Conservation (phyloP, 2,888 invertebrate species). For the Urechis unicinctus region DNA sequence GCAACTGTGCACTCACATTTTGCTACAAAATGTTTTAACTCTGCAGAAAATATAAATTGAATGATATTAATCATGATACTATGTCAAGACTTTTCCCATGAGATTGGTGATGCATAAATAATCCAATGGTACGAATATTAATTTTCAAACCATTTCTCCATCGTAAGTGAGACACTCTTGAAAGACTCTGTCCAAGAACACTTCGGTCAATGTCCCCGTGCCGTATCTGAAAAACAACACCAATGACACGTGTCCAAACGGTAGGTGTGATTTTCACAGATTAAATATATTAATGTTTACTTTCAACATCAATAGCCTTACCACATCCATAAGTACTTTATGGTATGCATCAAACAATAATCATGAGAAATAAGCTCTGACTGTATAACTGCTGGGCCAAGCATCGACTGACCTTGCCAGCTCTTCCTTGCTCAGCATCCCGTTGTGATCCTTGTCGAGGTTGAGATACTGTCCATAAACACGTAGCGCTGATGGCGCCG, state of each 20-base stretch:
- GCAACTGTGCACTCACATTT: too few species aligned
- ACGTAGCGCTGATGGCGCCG: slow-evolving; percentile 61
- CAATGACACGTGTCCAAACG: too few species aligned
- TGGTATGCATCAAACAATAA: background rate
- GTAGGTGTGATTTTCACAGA: too few species aligned
- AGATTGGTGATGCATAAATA: too few species aligned
- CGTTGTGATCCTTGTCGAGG: slow-evolving; percentile 85
- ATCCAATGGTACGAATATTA: background rate
- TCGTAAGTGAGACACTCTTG: slow-evolving; percentile 93
- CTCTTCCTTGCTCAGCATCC: slow-evolving; percentile 88
- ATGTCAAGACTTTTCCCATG: too few species aligned
- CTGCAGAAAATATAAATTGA: background rate
- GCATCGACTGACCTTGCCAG: slow-evolving; percentile 64
- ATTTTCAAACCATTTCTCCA: slow-evolving; percentile 47
- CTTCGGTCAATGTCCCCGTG: slow-evolving; percentile 81
- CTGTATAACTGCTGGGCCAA: too few species aligned
- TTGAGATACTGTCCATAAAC: slow-evolving; percentile 92
- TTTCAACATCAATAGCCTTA: too few species aligned
- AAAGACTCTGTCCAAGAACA: slow-evolving; percentile 87
- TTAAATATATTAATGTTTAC: too few species aligned
- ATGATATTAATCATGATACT: background rate
- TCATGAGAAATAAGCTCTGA: too few species aligned
- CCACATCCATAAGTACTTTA: too few species aligned
- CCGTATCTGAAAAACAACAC: slow-evolving; percentile 62
- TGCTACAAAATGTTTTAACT: too few species aligned